Base-by-base conservation (phyloP, 2,797 vertebrate species). In the Pipistrellus nathusii region DNA sequence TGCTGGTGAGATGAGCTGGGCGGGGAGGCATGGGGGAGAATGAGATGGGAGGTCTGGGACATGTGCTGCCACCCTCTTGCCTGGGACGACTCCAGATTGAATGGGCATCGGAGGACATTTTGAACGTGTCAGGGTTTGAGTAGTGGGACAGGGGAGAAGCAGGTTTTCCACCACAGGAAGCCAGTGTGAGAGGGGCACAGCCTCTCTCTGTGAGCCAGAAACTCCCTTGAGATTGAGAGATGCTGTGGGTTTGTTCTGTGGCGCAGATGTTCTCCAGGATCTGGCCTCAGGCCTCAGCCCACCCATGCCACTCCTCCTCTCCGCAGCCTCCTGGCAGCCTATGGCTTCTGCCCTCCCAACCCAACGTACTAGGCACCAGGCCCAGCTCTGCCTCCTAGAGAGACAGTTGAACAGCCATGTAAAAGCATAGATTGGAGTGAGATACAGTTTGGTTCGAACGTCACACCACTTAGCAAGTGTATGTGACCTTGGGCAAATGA, bases 1-100 rank as follows among this genome's bases (percentile, higher is more conserved):
- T 96, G 85, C 92, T 93, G 92, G 93, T 88, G 93, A 95, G 85
- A 95, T 72, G 86, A 97, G 96, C 84, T 76, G 91, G 93, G 80
- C 55, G 78, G 88, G 66, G 77, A 92, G 71, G 68, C 12, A 27
- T 32, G 23, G 10, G 38, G 20, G 94, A 93, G 88, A 89, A 57
- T 73, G 88, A 94, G 90, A 41, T 81, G 88, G 89, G 64, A 69
- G 71, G 44, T 76, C 84, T 85, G 91, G 85, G 85, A 95, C 95
- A 62, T 71, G 57, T 9, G 87, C 8, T 23, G 73, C 93, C 62
- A 71, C 17, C 48, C n/a, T 81, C 57, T 30, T 6, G 66, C 76
- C 86, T 30, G 30, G n/a, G 51, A 48, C 23, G 89, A 48, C 75
- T 25, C 76, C 32, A 12, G 71, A 46, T 17, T 15, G 64, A 53